Conservation (phyloP, 2,797 vertebrate species). For the Hybognathus amarus region DNA sequence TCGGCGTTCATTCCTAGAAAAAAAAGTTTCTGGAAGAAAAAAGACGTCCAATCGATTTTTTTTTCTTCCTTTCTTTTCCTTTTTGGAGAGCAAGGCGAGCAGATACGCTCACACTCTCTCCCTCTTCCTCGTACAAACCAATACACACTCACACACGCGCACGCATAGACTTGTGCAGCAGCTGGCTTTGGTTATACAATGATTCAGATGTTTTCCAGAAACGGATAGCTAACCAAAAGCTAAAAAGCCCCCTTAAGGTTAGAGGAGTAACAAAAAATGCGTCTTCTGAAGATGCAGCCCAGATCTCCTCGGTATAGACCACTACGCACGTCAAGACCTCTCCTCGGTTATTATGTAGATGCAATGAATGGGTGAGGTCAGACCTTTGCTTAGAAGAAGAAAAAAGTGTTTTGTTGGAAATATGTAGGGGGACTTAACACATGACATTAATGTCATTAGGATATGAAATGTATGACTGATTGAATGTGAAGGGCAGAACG, state of each 20-base stretch:
- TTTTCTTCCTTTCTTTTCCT: conserved; percentile 48
- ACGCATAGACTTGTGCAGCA: conserved; percentile 69
- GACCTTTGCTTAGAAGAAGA: conserved; percentile 63
- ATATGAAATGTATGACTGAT: conserved; percentile 72
- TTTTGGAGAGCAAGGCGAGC: conserved; percentile 68
- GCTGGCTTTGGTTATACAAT: conserved; percentile 87
- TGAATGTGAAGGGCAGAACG: conserved; percentile 63
- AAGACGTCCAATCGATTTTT: conserved; percentile 63
- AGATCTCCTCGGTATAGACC: conserved; percentile 61
- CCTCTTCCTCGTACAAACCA: conserved; percentile 70
- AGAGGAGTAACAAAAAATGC: conserved; percentile 75
- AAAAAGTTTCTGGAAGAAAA: conserved; percentile 64
- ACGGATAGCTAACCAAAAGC: conserved; percentile 85
- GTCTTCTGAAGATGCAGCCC: conserved; percentile 72
- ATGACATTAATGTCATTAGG: conserved; percentile 76
- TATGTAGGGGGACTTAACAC: conserved; percentile 70
- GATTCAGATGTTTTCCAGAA: conserved; percentile 92
- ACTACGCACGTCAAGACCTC: conserved; percentile 65
- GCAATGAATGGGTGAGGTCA: conserved; percentile 75
- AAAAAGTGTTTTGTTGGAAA: conserved; percentile 62
- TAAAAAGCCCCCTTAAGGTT: conserved; percentile 81
- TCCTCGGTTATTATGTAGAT: conserved; percentile 79
- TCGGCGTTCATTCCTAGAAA: conserved; percentile 91
- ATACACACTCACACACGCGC: conserved; percentile 47
- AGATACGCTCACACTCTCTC: conserved; percentile 48